Evolutionary conservation across 2,113 vertebrate species (phyloP), one percentile per base, ranked within the genome.

Genomic region (Jaculus jaculus): DNA sequence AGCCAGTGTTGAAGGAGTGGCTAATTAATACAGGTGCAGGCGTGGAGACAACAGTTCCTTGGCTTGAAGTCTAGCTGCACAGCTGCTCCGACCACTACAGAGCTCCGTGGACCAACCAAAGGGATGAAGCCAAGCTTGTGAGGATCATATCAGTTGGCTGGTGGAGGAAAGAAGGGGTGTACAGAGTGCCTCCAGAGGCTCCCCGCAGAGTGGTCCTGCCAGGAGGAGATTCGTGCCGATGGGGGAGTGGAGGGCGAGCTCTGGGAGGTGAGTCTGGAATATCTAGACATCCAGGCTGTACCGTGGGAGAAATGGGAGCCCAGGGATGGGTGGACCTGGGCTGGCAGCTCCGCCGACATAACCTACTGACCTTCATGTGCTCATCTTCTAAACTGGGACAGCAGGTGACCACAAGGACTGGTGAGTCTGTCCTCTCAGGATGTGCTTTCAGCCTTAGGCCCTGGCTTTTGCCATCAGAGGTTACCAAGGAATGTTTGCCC

Each of bases 1-100:
- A 93, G 86, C n/a, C 42, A 30, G 68, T 0, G 2, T 79, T 95
- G 65, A 81, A 93, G 68, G 75, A 74, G 84, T 85, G 89, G 89
- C 94, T 94, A 84, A 93, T 94, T 92, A 90, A 94, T 80, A 74
- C 37, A 74, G 78, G n/a, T 30, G 1, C 17, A 68, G 84, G 73
- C 61, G 47, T 61, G 82, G 74, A 84, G 28, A 65, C 88, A 80
- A 92, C 68, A 73, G 68, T 24, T 84, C 63, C 84, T n/a, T 9
- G 17, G 71, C 75, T 86, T 23, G 12, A 65, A 69, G 84, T 39
- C 80, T 82, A 13, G 37, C 28, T 6, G 30, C 69, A 42, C 80
- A 90, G 82, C 63, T 0, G 0, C 23, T 15, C 60, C 15, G 5
- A 37, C 37, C 72, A 60, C 65, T 0, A 12, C 34, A 58, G 83